These are phyloP conservation scores for Mycetomoellerius zeteki DNA, from an alignment of 1,140 invertebrate species.

Conservation along the genomic window DNA sequence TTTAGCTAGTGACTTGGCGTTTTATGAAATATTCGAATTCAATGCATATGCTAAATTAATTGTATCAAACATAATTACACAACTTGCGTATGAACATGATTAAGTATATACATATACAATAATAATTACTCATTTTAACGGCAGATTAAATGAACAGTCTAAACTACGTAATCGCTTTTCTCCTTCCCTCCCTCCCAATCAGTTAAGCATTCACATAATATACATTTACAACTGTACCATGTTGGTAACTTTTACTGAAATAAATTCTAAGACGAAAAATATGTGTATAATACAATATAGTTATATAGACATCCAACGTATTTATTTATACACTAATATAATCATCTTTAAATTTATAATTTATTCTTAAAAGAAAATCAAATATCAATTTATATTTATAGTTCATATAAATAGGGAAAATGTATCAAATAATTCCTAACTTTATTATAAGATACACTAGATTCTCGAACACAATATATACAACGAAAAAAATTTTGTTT, in stretches of 20 bases:
- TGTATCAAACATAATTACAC: constrained; percentile 20
- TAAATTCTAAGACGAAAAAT: constrained; percentile 44
- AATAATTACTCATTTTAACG: constrained; percentile 13
- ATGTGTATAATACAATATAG: constrained; percentile 24
- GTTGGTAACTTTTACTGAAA: constrained; percentile 56
- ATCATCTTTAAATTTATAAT: background rate
- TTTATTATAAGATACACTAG: background rate
- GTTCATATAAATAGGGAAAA: constrained; percentile 26
- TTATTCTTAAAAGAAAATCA: constrained; percentile 8
- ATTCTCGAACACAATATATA: constrained; percentile 43
- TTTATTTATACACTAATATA: background rate
- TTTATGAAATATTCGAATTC: constrained; percentile 12
- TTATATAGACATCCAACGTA: constrained; percentile 35
- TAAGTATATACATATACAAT: constrained; percentile 27
- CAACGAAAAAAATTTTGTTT: constrained; percentile 10
- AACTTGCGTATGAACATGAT: constrained; percentile 34
- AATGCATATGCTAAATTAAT: constrained; percentile 10
- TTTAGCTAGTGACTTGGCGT: constrained; percentile 29
- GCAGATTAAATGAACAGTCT: constrained; percentile 26
- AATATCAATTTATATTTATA: constrained; percentile 28
- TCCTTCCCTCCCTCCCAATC: background rate
- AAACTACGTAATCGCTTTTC: background rate
- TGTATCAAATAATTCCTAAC: constrained; percentile 14
- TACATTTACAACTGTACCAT: constrained; percentile 31
- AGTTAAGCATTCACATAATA: constrained; percentile 17